Evolutionary conservation across 1,140 invertebrate species (phyloP), one percentile per base, ranked within the genome.

Genomic region (Saccostrea cuccullata): DNA sequence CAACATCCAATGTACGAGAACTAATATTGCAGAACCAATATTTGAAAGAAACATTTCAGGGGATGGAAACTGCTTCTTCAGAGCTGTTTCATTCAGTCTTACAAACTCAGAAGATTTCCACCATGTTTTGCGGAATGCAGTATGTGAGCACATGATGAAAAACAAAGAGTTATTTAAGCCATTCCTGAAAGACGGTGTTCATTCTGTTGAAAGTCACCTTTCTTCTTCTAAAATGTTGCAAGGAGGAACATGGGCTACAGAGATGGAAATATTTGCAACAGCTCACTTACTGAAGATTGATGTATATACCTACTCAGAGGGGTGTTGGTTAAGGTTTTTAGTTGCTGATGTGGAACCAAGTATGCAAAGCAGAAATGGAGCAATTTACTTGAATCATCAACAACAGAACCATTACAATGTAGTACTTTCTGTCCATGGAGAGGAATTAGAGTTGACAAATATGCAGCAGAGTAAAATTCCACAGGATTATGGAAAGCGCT

Each of bases 31-130:
- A n/a, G n/a, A n/a, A n/a, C n/a, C n/a, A n/a, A n/a, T 82, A 9
- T 15, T 60, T 12, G 40, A 55, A 30, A 47, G 60, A n/a, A 11
- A 60, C 23, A 60, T 85, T 23, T 26, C 17, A 85, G 84, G 17
- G 15, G 84, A 85, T 30, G 84, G 84, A 17, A 85, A 85, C 55
- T 85, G 84, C 56, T 85, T 85, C 55, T 85, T 85, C 26, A 55
- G 84, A 85, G 55, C 84, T n/a, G 17, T 85, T 30, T 85, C 84
- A 17, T 85, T 58, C 26, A 36, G n/a, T n/a, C n/a, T n/a, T n/a
- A n/a, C n/a, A n/a, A n/a, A n/a, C n/a, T n/a, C n/a, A n/a, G n/a
- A n/a, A n/a, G n/a, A n/a, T n/a, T n/a, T n/a, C n/a, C n/a, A n/a
- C n/a, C n/a, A n/a, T n/a, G n/a, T n/a, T n/a, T n/a, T n/a, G n/a